Percentiles rank a stretch among this genome's conserved stretches.
These are phyloP conservation scores for Dendrophyllia cribrosa DNA, from an alignment of 64 coral and sea anemone species.

Conservation along the genomic window DNA sequence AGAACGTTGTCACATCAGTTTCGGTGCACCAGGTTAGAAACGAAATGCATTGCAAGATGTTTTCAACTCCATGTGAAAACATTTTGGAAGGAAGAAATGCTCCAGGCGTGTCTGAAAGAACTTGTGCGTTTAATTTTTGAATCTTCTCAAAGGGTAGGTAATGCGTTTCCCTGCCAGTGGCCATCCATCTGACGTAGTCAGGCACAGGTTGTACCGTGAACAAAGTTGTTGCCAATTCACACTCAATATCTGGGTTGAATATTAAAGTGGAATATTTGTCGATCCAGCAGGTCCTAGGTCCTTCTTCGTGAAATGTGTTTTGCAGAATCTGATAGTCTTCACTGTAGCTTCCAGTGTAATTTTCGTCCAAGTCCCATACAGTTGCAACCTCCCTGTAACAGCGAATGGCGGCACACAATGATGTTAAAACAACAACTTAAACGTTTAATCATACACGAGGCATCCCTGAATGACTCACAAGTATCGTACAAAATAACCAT, in stretches of 20 bases:
- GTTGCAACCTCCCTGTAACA: conserved; percentile 34
- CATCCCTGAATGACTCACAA: too few species aligned
- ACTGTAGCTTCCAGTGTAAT: conserved; percentile 37
- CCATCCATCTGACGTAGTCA: background rate
- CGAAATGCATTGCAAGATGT: background rate
- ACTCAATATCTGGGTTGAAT: background rate
- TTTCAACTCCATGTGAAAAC: conserved; percentile 21
- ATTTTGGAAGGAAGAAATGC: conserved; percentile 13
- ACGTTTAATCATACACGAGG: too few species aligned
- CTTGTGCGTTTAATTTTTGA: background rate
- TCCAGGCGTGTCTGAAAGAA: background rate
- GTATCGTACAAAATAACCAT: too few species aligned
- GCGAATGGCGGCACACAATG: too few species aligned
- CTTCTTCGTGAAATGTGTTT: conserved; percentile 44
- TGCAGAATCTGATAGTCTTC: conserved; percentile 56
- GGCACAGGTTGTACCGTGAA: background rate
- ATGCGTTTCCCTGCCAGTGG: background rate
- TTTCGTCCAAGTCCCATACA: conserved; percentile 46
- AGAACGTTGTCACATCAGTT: background rate
- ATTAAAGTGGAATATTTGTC: conserved; percentile 24
- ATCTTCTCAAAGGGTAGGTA: conserved; percentile 9
- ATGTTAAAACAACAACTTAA: too few species aligned
- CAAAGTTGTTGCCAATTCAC: background rate
- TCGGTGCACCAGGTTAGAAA: conserved; percentile 17
- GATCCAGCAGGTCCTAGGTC: background rate